Evolutionary conservation across 2,797 vertebrate species (phyloP), one percentile per base, ranked within the genome.

Genomic region (Clarias fuscus): DNA sequence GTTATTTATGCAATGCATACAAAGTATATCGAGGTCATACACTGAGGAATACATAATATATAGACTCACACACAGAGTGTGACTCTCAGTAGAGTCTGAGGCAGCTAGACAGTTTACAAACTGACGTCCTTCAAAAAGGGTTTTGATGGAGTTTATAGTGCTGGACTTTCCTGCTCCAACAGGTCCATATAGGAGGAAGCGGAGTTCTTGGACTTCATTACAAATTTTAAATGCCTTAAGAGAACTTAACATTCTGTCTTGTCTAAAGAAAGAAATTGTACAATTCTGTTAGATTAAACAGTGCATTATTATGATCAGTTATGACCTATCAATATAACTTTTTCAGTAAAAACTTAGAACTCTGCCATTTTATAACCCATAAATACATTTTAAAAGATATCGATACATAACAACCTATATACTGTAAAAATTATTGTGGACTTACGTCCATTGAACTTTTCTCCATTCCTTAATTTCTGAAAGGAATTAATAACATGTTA

Each of bases 131-230:
- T 75, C 72, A 84, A 84, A 84, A 27, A 84, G 64, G 72, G 14
- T 64, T 30, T 24, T 76, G 82, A 83, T 59, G n/a, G 83, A 76
- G 72, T 84, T 84, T 30, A 77, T 77, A n/a, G 8, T 59, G 72
- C 83, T 61, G 58, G 58, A 61, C 20, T 61, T 64, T n/a, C n/a
- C n/a, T n/a, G n/a, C n/a, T n/a, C n/a, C n/a, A n/a, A n/a, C n/a
- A n/a, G n/a, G n/a, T n/a, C 82, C 82, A 64, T 18, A 43, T 7
- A 84, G 30, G 56, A 84, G 68, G 30, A 84, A 84, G 24, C 14
- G 24, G n/a, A n/a, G 7, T 40, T 76, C 43, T 67, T 13, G 11
- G 10, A 65, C 64, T 65, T 65, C 64, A n/a, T 65, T 65, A 65
- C 64, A 65, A 65, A 65, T 27, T 65, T 65, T n/a, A 27, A 65